Conservation (phyloP, 2,113 vertebrate species). For the Bubalus kerabau region DNA sequence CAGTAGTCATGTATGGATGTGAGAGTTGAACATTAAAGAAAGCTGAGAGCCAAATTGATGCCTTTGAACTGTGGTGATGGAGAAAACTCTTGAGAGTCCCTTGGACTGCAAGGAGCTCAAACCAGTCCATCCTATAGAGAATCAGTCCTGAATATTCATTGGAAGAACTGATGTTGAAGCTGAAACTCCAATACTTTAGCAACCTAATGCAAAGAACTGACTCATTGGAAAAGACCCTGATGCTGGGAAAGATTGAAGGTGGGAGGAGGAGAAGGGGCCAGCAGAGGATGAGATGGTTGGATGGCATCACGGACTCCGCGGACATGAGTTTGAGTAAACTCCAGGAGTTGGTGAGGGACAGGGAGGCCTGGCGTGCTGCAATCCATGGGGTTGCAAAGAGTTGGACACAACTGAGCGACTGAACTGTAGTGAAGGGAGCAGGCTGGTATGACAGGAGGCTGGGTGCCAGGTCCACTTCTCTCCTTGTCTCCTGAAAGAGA, state of each 20-base stretch:
- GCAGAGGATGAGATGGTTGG: neutral
- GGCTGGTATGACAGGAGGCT: neutral
- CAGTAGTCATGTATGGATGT: neutral
- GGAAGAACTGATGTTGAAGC: neutral
- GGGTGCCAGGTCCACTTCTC: neutral
- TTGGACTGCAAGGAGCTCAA: neutral
- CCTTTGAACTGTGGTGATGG: neutral
- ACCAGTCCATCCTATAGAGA: neutral
- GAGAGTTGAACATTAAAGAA: neutral
- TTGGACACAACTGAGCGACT: fast-evolving
- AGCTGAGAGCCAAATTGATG: neutral
- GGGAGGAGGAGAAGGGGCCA: fast-evolving
- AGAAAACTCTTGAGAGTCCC: neutral
- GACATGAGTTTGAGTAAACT: neutral
- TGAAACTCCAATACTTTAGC: neutral
- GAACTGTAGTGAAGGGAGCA: neutral
- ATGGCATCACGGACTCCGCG: fast-evolving
- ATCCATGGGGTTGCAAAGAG: neutral
- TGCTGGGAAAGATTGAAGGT: neutral
- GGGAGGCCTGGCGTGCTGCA: neutral
- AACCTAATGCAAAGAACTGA: neutral
- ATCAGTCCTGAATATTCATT: neutral
- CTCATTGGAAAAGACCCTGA: neutral
- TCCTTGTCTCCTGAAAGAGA: neutral
- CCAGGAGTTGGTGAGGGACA: neutral